Percentiles rank a stretch among this genome's conserved stretches.
Conservation (phyloP, 2,113 vertebrate species). For the Rallus limicola region DNA sequence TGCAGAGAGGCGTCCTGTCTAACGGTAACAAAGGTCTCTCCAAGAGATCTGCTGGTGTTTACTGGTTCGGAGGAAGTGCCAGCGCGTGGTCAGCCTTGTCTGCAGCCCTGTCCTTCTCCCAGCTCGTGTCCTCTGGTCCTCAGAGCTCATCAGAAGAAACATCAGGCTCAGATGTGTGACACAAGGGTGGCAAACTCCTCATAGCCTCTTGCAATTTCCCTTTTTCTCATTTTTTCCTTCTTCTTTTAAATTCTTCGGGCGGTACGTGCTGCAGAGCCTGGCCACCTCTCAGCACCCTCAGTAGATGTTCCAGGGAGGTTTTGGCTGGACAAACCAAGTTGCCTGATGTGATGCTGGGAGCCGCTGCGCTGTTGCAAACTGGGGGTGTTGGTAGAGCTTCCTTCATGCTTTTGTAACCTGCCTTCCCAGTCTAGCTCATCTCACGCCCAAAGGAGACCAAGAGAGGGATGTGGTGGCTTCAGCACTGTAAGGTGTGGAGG, state of each 20-base stretch:
- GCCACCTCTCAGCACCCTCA: background rate
- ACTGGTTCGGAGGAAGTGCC: background rate
- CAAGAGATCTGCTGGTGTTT: background rate
- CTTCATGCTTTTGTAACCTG: rapidly evolving
- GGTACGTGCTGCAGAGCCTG: background rate
- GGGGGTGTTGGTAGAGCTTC: background rate
- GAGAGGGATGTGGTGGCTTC: background rate
- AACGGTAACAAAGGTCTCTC: rapidly evolving
- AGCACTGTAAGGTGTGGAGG: background rate
- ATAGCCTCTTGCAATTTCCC: background rate
- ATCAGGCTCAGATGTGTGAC: background rate
- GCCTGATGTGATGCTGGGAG: background rate
- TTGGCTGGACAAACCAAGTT: background rate
- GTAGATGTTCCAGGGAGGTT: background rate
- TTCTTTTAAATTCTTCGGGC: background rate
- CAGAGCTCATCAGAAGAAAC: background rate
- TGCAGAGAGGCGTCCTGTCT: background rate
- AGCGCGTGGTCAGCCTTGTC: background rate
- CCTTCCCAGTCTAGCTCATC: background rate
- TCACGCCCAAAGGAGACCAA: background rate
- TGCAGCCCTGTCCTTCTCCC: background rate
- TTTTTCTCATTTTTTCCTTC: background rate
- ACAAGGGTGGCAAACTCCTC: background rate
- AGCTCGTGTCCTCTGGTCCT: rapidly evolving
- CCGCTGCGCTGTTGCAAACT: background rate